A percentile compares a stretch with the other conserved stretches of the same genome.
phyloP scores from a whole-genome alignment of 2,888 invertebrate species.

The Heliconius cydno region DNA sequence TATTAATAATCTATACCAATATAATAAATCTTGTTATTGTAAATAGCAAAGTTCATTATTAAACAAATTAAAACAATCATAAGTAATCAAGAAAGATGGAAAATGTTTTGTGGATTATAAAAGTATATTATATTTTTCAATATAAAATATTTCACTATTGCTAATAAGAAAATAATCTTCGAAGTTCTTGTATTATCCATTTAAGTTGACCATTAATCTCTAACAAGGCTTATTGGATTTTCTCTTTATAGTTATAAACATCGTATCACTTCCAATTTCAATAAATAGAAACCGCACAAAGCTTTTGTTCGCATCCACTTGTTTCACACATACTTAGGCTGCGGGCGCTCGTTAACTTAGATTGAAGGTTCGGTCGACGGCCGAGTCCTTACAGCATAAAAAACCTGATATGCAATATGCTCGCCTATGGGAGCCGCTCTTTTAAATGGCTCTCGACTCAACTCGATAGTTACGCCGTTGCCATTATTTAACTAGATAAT shows the following conservation, averaged over 20 bases:
- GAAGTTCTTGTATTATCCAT: background rate
- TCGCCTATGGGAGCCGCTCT: constrained; percentile 52
- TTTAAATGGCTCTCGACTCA: constrained; percentile 50
- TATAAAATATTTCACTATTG: background rate
- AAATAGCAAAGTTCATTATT: too few relatives aligned
- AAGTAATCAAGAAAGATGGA: background rate
- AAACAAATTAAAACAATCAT: background rate
- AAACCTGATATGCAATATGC: constrained; percentile 59
- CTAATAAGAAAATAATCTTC: background rate
- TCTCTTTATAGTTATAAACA: background rate
- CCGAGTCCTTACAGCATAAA: constrained; percentile 63
- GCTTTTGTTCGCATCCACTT: constrained; percentile 70
- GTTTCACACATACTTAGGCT: constrained; percentile 78
- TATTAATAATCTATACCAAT: too few relatives aligned
- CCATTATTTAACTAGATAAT: constrained; percentile 36
- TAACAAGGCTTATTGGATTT: constrained; percentile 6
- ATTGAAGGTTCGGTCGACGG: constrained; percentile 79
- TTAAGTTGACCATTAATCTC: background rate
- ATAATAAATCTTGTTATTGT: too few relatives aligned
- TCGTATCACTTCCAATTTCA: constrained; percentile 53
- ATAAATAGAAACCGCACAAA: constrained; percentile 56
- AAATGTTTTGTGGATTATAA: background rate
- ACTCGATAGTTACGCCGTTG: constrained; percentile 41
- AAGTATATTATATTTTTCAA: background rate
- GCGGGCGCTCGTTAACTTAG: constrained; percentile 73